Evolutionary conservation across 1,140 invertebrate species (phyloP).

Genomic region (Spodoptera litura): DNA sequence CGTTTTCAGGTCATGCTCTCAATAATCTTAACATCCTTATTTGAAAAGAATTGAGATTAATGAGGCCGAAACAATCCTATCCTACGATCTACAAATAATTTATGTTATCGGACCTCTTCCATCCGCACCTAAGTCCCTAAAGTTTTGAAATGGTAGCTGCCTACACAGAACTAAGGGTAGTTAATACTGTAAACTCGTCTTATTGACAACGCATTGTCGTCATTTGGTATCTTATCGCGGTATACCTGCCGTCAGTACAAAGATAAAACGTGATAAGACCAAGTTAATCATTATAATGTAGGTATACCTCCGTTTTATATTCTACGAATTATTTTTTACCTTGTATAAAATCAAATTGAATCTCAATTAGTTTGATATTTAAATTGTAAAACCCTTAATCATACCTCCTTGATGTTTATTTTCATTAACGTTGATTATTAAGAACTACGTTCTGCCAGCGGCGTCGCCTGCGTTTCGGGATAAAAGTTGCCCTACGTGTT

Average conservation of each 20-base stretch:
- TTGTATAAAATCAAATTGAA: slow-evolving; percentile 11
- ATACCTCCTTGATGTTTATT: too few relatives aligned
- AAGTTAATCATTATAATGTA: slow-evolving; percentile 63
- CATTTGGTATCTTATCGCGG: slow-evolving; percentile 76
- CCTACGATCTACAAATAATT: too few relatives aligned
- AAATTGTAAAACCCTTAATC: too few relatives aligned
- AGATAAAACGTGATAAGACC: slow-evolving; percentile 69
- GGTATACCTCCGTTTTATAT: slow-evolving; percentile 36
- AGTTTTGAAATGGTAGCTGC: too few relatives aligned
- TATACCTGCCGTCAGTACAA: slow-evolving; percentile 71
- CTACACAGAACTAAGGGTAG: slow-evolving; percentile 10
- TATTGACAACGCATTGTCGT: slow-evolving; percentile 71
- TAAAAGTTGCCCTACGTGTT: too few relatives aligned
- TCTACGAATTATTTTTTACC: slow-evolving; percentile 21
- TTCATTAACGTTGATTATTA: too few relatives aligned
- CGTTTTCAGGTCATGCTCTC: neutral
- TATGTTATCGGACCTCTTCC: too few relatives aligned
- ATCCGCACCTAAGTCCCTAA: too few relatives aligned
- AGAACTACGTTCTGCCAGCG: too few relatives aligned
- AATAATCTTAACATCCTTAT: neutral
- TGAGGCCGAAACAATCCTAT: too few relatives aligned
- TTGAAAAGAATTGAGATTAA: neutral
- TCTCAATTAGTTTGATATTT: too few relatives aligned
- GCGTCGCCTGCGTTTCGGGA: too few relatives aligned
- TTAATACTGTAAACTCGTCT: slow-evolving; percentile 44